These are phyloP conservation scores for Pteropus rufus DNA, from an alignment of 2,797 vertebrate genomes.

Conservation along the genomic window DNA sequence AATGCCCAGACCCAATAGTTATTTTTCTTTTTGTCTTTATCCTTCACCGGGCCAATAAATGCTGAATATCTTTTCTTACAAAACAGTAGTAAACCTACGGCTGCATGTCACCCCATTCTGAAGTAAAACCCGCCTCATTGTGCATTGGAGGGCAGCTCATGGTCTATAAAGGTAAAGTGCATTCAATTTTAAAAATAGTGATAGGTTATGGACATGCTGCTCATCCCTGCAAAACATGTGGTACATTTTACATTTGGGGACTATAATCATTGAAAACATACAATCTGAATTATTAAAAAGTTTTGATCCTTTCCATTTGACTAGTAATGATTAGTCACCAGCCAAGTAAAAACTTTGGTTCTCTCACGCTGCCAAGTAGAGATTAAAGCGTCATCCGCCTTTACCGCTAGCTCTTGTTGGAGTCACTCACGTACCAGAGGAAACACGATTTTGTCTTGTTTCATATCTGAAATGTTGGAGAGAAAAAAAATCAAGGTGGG, in stretches of 20 bases:
- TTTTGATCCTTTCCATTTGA: neutral
- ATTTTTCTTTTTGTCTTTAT: neutral
- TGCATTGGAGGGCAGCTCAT: neutral
- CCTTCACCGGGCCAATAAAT: neutral
- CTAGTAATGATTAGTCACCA: neutral
- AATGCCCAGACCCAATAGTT: neutral
- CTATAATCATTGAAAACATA: neutral
- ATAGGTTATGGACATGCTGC: neutral
- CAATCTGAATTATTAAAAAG: neutral
- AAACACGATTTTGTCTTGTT: conserved; percentile 1
- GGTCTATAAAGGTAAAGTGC: neutral
- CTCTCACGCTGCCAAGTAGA: neutral
- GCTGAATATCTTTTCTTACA: neutral
- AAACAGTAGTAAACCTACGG: neutral
- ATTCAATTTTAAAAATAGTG: neutral
- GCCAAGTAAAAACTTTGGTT: neutral
- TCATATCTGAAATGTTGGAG: neutral
- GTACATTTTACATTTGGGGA: neutral
- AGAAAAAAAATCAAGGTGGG: neutral
- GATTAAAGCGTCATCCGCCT: neutral
- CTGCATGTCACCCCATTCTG: neutral
- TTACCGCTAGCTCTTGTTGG: neutral
- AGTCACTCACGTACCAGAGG: neutral
- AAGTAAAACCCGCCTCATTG: neutral
- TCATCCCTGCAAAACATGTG: neutral